Base-by-base conservation (phyloP, 2,888 invertebrate genomes). In the Campoplex capitator region DNA sequence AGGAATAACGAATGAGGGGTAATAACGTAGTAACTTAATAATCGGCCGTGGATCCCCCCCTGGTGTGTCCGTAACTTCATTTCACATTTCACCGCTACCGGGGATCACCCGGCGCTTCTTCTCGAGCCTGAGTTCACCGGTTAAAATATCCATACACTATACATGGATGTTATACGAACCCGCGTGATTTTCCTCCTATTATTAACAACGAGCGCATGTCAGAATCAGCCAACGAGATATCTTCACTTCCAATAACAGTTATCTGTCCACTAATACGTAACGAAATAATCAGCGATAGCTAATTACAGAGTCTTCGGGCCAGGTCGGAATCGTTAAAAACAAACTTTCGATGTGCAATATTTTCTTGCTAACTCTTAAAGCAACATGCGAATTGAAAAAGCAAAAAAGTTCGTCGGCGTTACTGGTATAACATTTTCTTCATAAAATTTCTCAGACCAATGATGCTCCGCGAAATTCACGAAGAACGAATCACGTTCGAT, bases 21-120 rank as follows among this genome's bases (percentile, higher is more conserved):
- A 87, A 87, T 84, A 87, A 82, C 84, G 81, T 82, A 62, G 74
- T 75, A 82, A 87, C 82, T 87, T 79, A 84, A 87, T 87, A 84
- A 87, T 83, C 86, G 42, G 73, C 56, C 38, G 75, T 71, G 54
- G 75, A 84, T 79, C 70, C 78, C 38, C 78, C 38, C 45, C 45
- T 58, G 58, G 32, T 68, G 58, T 28, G 74, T 75, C 68, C 70
- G 78, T 79, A 78, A 58, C 56, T 79, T 79, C 54, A 23, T 79
- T 82, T 58, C 68, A 45, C 54, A 23, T 79, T 82, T 58, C 68
- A 45, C 70, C 78, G 56, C 75, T 75, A 77, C 74, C 75, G 86
- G 48, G 74, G 75, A 70, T 80, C 78, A 70, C 51, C 81, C 45
- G 77, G 48, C 54, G 38, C 73, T 68, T 32, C 56, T 16, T 18